Percentiles rank a stretch among this genome's conserved stretches.
phyloP scores from a whole-genome alignment of 2,797 vertebrate genomes.

The Pangasius sanitwongsei region DNA sequence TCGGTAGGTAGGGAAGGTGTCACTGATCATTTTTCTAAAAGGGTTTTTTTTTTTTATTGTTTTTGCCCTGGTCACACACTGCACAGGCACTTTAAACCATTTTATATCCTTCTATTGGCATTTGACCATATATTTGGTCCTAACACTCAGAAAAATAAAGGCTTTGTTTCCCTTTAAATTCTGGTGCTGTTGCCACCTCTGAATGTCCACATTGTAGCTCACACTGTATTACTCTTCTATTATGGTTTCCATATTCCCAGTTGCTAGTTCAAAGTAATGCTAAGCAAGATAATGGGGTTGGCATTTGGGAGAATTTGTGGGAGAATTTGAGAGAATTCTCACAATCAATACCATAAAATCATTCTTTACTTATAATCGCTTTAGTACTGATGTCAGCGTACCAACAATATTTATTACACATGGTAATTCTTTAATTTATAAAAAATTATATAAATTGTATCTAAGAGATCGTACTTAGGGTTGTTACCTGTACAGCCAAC shows the following conservation, averaged over 20 bases:
- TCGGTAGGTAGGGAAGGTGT: background rate
- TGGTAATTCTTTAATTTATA: no score
- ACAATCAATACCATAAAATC: background rate
- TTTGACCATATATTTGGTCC: no score
- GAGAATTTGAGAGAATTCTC: background rate
- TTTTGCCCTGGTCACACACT: no score
- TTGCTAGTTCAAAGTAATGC: background rate
- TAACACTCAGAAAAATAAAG: no score
- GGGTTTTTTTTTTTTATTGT: no score
- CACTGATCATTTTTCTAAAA: no score
- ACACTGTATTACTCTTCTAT: background rate
- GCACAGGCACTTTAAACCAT: no score
- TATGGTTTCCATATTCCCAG: background rate
- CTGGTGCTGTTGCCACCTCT: background rate
- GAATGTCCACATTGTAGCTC: background rate
- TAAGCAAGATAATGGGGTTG: background rate
- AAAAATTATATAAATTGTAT: no score
- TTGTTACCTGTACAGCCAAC: no score
- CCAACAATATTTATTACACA: background rate
- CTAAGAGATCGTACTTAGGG: no score
- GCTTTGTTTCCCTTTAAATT: no score
- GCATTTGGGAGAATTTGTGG: background rate
- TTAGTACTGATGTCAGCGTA: background rate
- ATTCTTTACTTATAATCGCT: background rate
- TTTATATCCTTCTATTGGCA: no score